Evolutionary conservation across 2,888 invertebrate species (phyloP).

Genomic region (Xylocampa areola): DNA sequence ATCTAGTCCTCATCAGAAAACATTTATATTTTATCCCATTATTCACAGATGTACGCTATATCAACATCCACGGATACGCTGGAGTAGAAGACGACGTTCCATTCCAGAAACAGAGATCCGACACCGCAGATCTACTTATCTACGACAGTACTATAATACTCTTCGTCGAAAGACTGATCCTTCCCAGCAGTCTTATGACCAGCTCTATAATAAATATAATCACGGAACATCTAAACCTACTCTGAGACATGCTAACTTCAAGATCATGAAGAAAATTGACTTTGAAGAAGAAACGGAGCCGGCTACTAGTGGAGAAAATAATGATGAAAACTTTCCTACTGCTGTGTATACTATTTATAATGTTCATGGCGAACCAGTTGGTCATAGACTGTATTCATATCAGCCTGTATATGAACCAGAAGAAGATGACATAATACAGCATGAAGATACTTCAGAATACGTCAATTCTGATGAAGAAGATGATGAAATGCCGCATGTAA

Average conservation of each 20-base stretch:
- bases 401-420: conserved; percentile 87
- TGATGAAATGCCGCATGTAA: conserved; percentile 75
- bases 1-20: not conserved
- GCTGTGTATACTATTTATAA: conserved; percentile 85
- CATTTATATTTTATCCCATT: not conserved
- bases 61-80: conserved; percentile 95
- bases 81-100: conserved; percentile 93
- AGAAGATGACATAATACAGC: conserved; percentile 75
- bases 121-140: conserved; percentile 79
- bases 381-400: conserved; percentile 83
- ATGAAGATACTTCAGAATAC: conserved; percentile 77
- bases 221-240: conserved; percentile 81
- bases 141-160: conserved; percentile 83
- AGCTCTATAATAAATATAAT: conserved; percentile 85
- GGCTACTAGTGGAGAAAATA: conserved; percentile 64
- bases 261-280: conserved; percentile 85
- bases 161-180: conserved; percentile 71
- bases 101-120: conserved; percentile 80
- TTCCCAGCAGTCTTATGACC: conserved; percentile 73
- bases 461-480: conserved; percentile 73
- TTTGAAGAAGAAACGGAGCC: conserved; percentile 74
- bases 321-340: conserved; percentile 79
- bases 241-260: conserved; percentile 83
- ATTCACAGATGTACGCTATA: conserved; percentile 92
- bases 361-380: conserved; percentile 86